Percentiles rank a stretch among this genome's conserved stretches.
Conservation (phyloP, 2,113 vertebrate genomes). For the Larimichthys polyactis region DNA sequence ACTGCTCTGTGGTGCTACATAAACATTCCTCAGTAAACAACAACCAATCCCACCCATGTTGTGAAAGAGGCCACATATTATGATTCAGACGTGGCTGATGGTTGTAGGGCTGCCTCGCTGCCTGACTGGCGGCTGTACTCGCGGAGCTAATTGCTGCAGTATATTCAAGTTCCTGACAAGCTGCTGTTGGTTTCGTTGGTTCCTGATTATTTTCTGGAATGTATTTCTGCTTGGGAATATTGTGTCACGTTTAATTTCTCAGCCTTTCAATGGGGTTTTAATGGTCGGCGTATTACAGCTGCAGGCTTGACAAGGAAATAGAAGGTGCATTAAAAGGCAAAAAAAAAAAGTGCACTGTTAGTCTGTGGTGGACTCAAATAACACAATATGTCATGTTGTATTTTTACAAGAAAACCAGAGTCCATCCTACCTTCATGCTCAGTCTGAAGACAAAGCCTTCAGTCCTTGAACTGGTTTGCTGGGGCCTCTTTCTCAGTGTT, state of each 20-base stretch:
- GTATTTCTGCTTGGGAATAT: background rate
- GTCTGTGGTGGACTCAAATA: background rate
- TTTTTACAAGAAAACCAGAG: background rate
- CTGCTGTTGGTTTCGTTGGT: slow-evolving; percentile 22
- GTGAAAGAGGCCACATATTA: slow-evolving; percentile 74
- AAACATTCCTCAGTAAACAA: slow-evolving; percentile 79
- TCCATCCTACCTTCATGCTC: slow-evolving; percentile 40
- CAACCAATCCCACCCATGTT: slow-evolving; percentile 77
- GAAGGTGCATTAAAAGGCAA: background rate
- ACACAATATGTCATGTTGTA: background rate
- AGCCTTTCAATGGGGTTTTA: background rate
- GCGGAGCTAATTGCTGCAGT: slow-evolving; percentile 18
- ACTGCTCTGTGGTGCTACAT: slow-evolving; percentile 65
- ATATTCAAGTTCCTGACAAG: background rate
- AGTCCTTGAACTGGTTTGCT: slow-evolving; percentile 70
- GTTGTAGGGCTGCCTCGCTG: slow-evolving; percentile 44
- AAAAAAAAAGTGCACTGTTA: background rate
- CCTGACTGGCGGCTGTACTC: slow-evolving; percentile 37
- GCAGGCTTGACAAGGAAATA: background rate
- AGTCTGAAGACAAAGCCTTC: slow-evolving; percentile 47
- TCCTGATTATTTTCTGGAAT: slow-evolving; percentile 18
- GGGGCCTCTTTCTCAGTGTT: slow-evolving; percentile 59
- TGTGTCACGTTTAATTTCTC: background rate
- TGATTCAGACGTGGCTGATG: slow-evolving; percentile 63
- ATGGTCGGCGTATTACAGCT: background rate